phyloP scores from a whole-genome alignment of 2,888 invertebrate species.

The Lycaena phlaeas region DNA sequence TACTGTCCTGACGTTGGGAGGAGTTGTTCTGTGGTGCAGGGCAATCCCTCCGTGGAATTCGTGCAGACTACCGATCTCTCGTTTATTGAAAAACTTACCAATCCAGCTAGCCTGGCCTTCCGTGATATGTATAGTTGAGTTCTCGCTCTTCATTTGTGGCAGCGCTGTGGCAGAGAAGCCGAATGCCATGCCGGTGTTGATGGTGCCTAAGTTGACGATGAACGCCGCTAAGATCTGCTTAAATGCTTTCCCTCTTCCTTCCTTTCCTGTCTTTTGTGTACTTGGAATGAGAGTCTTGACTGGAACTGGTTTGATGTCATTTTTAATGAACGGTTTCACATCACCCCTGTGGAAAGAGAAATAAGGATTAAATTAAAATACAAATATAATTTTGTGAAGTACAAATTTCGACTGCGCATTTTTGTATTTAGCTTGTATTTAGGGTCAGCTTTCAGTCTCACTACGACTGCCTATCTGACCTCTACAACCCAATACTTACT shows the following conservation, averaged over 20 bases:
- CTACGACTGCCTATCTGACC: too few species aligned
- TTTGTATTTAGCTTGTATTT: too few species aligned
- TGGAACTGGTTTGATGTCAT: constrained; percentile 42
- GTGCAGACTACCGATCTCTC: too few species aligned
- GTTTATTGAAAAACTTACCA: too few species aligned
- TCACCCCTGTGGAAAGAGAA: constrained; percentile 37
- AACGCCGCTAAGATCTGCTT: constrained; percentile 75
- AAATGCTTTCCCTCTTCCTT: constrained; percentile 56
- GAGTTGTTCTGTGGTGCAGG: too few species aligned
- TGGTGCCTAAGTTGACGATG: constrained; percentile 77
- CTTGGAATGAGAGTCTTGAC: constrained; percentile 32
- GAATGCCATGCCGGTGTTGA: constrained; percentile 80
- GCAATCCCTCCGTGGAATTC: too few species aligned
- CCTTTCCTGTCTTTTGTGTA: constrained; percentile 30
- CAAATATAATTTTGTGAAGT: too few species aligned
- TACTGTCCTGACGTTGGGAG: too few species aligned
- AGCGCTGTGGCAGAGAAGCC: constrained; percentile 79
- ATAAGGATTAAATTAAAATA: too few species aligned
- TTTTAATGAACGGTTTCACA: constrained; percentile 50
- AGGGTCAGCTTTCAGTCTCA: too few species aligned
- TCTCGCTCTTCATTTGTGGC: constrained; percentile 69
- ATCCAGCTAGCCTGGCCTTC: constrained; percentile 77
- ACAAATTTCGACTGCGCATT: too few species aligned
- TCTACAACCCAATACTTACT: too few species aligned
- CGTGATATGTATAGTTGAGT: constrained; percentile 68